Evolutionary conservation across 2,888 invertebrate species (phyloP), one percentile per base, ranked within the genome.

Genomic region (Ptilodon capucinus): DNA sequence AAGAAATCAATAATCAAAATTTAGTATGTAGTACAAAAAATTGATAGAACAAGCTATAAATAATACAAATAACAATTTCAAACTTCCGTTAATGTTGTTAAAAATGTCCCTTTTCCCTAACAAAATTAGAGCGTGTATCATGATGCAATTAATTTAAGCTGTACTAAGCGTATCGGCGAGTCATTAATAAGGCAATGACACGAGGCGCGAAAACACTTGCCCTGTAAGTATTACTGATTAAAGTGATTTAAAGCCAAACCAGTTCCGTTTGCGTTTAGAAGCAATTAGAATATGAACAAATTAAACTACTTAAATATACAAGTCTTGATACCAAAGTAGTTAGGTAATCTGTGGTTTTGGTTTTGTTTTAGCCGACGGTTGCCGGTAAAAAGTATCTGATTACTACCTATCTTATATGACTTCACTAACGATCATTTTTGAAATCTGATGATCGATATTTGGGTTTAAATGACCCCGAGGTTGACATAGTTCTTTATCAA

Each of bases 71-170:
- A n/a, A n/a, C 9, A 23, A 23, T 23, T 7, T 2, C 23, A 7
- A 9, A 23, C 9, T 8, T 5, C 23, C 28, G 11, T n/a, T n/a
- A n/a, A n/a, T 3, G 28, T 28, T 11, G 28, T n/a, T 28, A n/a
- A n/a, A 28, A n/a, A 0, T 28, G n/a, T 11, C 4, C 3, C n/a
- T n/a, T 23, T 7, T 6, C 7, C 8, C 1, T 4, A 11, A 0
- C n/a, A 28, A 28, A 11, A 28, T 28, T 28, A 2, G 2, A 28
- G 5, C 23, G 32, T 25, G 41, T 47, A 44, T 42, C 50, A 30
- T 35, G 48, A 47, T 40, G 53, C 42, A 51, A 62, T 65, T 54
- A 60, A 60, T 65, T 49, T 40, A 18, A 42, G 14, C 44, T 8
- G n/a, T 35, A 40, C 40, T 42, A 40, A 45, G 21, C 30, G 42